Conservation (phyloP, 2,113 vertebrate species). For the Myiopsitta monachus region DNA sequence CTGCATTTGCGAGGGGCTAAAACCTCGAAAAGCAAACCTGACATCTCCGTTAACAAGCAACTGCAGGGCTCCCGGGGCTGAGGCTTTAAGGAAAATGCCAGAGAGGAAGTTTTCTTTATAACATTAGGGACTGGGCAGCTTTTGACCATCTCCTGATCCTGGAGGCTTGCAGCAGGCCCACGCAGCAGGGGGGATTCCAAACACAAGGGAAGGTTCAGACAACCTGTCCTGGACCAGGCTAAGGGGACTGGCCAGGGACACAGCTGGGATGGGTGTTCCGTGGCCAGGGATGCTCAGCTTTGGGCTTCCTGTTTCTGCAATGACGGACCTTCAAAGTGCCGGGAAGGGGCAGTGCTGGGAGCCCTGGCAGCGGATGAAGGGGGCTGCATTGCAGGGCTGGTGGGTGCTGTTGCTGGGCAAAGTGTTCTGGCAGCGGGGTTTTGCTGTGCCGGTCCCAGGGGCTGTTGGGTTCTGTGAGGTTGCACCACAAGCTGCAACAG, state of each 20-base stretch:
- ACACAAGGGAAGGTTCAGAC: background rate
- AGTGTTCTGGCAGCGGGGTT: background rate
- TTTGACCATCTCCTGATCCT: background rate
- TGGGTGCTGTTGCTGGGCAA: background rate
- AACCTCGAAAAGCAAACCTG: background rate
- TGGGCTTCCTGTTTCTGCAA: background rate
- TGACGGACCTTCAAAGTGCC: background rate
- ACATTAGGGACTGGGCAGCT: background rate
- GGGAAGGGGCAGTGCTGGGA: background rate
- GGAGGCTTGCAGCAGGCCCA: background rate
- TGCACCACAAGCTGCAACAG: fast-evolving
- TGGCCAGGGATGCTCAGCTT: background rate
- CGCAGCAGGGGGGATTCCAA: background rate
- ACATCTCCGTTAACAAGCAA: constrained; percentile 1
- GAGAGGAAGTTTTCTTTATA: background rate
- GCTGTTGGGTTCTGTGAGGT: background rate
- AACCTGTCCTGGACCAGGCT: background rate
- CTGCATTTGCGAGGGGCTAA: background rate
- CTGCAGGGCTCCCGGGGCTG: background rate
- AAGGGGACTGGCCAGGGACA: background rate
- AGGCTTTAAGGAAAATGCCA: background rate
- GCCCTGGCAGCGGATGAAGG: background rate
- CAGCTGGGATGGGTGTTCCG: background rate
- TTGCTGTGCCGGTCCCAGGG: background rate
- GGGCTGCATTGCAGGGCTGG: background rate